Conservation (phyloP, 2,797 vertebrate species). For the Mycteria americana region DNA sequence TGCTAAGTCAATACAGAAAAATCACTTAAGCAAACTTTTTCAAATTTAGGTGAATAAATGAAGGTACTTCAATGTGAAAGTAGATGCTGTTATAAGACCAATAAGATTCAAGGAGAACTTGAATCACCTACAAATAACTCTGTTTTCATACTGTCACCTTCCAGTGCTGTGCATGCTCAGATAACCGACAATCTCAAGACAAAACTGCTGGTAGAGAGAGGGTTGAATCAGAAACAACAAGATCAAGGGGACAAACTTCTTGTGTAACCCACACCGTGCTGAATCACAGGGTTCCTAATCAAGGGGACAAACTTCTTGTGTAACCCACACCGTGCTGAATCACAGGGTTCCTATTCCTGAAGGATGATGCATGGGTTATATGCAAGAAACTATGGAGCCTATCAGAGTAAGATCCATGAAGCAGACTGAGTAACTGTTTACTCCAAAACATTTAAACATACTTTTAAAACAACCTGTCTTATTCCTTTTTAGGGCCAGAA, state of each 20-base stretch:
- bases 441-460: neutral
- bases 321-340: neutral
- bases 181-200: neutral
- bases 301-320: neutral
- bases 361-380: neutral
- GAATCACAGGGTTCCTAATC: neutral
- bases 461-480: neutral
- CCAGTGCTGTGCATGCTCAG: neutral
- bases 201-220: neutral
- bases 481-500: neutral
- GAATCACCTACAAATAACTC: neutral
- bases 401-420: neutral
- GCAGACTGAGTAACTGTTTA: neutral
- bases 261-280: neutral
- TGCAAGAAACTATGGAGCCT: neutral
- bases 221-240: neutral
- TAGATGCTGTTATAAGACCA: neutral
- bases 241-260: neutral
- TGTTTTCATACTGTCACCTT: neutral
- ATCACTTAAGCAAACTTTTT: conserved; percentile 20
- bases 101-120: neutral
- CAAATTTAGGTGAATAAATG: neutral
- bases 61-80: neutral
- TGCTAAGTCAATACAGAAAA: neutral
- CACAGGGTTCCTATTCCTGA: neutral